Base-by-base conservation (phyloP, 2,113 vertebrate genomes). In the Pollachius pollachius region DNA sequence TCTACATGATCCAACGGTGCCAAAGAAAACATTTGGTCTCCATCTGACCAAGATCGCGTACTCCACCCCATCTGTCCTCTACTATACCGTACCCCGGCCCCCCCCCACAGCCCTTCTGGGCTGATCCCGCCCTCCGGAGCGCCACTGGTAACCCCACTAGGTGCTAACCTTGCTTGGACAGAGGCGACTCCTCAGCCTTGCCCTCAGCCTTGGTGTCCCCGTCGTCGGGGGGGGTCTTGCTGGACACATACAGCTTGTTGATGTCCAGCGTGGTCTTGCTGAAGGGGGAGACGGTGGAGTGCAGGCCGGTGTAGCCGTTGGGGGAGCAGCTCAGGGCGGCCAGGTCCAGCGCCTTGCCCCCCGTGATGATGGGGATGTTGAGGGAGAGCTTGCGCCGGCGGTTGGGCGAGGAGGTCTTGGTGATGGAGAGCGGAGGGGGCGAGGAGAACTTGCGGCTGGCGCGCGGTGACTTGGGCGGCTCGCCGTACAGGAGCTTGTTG, bases 321-420 rank as follows among this genome's bases (percentile, higher is more conserved):
- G 97, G 90, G 75, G 92, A 95, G 86, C 96, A 97, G 89, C 93
- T 89, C 17, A 99, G 92, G 0, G 97, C 94, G 0, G 97, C 96
- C 87, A 98, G 91, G 85, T 99, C 97, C 83, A 99, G 92, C 0
- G 97, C 96, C 84, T 99, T 99, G 52, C 97, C 97, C 0, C 97
- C 97, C 0, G 97, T 99, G 89, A 99, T 98, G 92, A 98, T 98
- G 89, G 97, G 97, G 86, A 99, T 98, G 90, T 99, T 99, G 69
- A 99, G 94, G 1, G 97, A 99, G n/a, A 99, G 93, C 89, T 99
- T 99, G 85, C 97, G 94, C 0, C 95, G 93, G 37, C 96, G 94
- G 89, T 95, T 96, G 7, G 97, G 97, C 0, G 97, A 98, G 0
- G 97, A 97, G 0, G 94, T 93, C 86, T 97, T 97, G 89, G 84